Base-by-base conservation (phyloP, 2,888 invertebrate genomes). In the Mactromeris polynyma region DNA sequence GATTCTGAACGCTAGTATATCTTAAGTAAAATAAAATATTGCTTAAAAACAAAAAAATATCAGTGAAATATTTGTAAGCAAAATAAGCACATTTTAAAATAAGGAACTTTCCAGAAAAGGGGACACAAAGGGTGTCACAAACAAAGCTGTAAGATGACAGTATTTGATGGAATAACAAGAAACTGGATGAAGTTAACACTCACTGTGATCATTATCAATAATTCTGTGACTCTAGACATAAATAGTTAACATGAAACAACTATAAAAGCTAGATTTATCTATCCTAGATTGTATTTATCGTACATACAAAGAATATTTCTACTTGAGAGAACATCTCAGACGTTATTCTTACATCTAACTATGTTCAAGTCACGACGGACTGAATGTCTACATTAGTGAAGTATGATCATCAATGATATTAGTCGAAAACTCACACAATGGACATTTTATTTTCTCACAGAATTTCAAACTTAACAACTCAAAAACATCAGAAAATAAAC, bases 311-410 rank as follows among this genome's bases (percentile, higher is more conserved):
- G n/a, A 6, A 6, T n/a, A n/a, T n/a, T n/a, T n/a, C n/a, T n/a
- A n/a, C n/a, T n/a, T n/a, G n/a, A n/a, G n/a, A n/a, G n/a, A n/a
- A n/a, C n/a, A n/a, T n/a, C n/a, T n/a, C n/a, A n/a, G n/a, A n/a
- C n/a, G n/a, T n/a, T n/a, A n/a, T n/a, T n/a, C 40, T 40, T 19
- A n/a, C 6, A 54, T 54, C 54, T 54, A 54, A 54, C 21, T 1
- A 54, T 54, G 54, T 3, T 40, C 40, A 54, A 19, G 21, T n/a
- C 54, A 3, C 6, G 21, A 6, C 54, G n/a, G 54, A 54, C 21
- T n/a, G 58, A 64, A 64, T 26, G 58, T 64, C 58, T n/a, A 26
- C 58, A 64, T 64, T n/a, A 54, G 54, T 54, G n/a, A 64, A 64
- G 26, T 64, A 64, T 64, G 58, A 64, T n/a, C 58, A 64, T 26